Conservation (phyloP, 2,797 vertebrate species). For the Denticeps clupeoides region DNA sequence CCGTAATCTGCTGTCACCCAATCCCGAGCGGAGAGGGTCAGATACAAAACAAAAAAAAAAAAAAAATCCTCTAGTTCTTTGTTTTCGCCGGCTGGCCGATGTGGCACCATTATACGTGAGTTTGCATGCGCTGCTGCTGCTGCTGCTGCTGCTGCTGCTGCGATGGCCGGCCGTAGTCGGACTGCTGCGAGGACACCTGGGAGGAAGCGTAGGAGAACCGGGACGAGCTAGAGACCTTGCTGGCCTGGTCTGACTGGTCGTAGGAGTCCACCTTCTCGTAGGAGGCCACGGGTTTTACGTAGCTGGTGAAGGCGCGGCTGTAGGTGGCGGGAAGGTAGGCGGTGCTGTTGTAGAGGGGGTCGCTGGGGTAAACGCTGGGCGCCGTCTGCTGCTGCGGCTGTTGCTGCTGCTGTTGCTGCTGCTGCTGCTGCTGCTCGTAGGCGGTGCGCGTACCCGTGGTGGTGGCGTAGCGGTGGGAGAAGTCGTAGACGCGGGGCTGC, state of each 20-base stretch:
- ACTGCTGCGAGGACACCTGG: constrained; percentile 69
- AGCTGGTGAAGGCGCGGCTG: constrained; percentile 75
- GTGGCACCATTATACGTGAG: constrained; percentile 88
- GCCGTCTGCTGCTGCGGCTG: constrained; percentile 40
- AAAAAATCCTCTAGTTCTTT: too few species aligned
- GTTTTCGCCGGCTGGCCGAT: too few species aligned
- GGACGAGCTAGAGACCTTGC: constrained; percentile 65
- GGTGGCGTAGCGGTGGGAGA: constrained; percentile 65
- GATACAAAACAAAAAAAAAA: too few species aligned
- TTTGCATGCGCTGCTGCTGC: constrained; percentile 71
- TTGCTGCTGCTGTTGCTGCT: constrained; percentile 35
- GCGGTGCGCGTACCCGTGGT: constrained; percentile 56
- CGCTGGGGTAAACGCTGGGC: constrained; percentile 53
- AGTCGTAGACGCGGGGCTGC: constrained; percentile 66
- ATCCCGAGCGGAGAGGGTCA: too few species aligned
- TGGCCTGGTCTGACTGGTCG: constrained; percentile 70
- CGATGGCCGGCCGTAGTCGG: constrained; percentile 69
- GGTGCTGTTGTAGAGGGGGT: constrained; percentile 57
- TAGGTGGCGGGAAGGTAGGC: constrained; percentile 73
- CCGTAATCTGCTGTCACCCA: too few species aligned
- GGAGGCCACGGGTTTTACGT: constrained; percentile 67
- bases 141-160: constrained; percentile 66
- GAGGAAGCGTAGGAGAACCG: constrained; percentile 77
- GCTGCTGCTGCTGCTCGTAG: constrained; percentile 57
- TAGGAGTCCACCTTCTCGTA: constrained; percentile 70